Evolutionary conservation across 2,113 vertebrate species (phyloP).

Genomic region (Hyla sarda): DNA sequence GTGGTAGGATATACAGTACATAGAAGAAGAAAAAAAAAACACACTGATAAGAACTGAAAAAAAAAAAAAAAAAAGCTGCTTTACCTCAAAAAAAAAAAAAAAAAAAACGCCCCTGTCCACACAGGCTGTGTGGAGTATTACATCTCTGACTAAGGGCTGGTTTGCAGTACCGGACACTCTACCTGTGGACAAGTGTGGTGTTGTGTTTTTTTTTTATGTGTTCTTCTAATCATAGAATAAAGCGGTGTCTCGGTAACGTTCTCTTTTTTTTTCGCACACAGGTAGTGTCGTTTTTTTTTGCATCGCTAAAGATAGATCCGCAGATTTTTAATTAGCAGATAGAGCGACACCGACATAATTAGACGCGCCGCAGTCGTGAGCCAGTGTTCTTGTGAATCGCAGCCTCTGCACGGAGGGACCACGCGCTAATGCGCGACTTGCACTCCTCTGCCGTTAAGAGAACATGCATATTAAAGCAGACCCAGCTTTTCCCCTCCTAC

Average conservation of each 20-base stretch:
- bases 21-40: neutral
- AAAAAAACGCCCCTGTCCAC: neutral
- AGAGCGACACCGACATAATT: conserved; percentile 47
- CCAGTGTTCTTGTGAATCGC: conserved; percentile 55
- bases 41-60: too few relatives aligned
- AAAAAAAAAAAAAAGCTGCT: too few relatives aligned
- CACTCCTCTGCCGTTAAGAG: conserved; percentile 36
- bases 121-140: neutral
- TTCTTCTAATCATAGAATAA: neutral
- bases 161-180: neutral
- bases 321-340: conserved; percentile 57
- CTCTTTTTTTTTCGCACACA: conserved; percentile 9
- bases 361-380: conserved; percentile 25
- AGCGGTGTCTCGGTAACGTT: neutral
- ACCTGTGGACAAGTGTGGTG: neutral
- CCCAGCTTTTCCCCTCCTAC: neutral
- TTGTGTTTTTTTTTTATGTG: neutral
- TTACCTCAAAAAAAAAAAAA: too few relatives aligned
- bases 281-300: conserved; percentile 6
- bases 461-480: conserved; percentile 36
- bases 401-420: neutral
- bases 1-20: neutral
- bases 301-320: conserved; percentile 51
- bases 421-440: conserved; percentile 43
- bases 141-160: too few relatives aligned